A percentile compares a stretch with the other conserved stretches of the same genome.
Evolutionary conservation across 2,797 vertebrate genomes (phyloP).

Genomic region (Rhinella marina): DNA sequence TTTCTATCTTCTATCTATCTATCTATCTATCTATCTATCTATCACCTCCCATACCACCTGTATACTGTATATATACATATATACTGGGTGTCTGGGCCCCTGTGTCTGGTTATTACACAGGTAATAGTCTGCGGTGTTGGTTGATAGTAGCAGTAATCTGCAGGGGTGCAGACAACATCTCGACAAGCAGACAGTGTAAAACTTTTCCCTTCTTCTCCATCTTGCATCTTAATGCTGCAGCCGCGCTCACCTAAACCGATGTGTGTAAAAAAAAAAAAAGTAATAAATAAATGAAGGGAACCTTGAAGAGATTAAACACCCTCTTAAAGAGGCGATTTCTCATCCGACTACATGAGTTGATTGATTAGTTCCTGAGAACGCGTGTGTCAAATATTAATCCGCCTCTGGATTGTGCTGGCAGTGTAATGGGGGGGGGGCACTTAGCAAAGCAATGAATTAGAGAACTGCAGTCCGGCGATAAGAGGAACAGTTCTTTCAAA

Average conservation of each 20-base stretch:
- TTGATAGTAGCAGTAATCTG: conserved; percentile 19
- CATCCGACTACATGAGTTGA: conserved; percentile 88
- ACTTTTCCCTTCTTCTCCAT: conserved; percentile 63
- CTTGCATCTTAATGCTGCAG: conserved; percentile 62
- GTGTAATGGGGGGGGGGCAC: conserved; percentile 79
- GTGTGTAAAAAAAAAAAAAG: conserved; percentile 73
- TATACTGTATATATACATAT: no score
- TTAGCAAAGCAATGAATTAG: conserved; percentile 91
- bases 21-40: neutral
- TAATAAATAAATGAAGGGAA: conserved; percentile 68
- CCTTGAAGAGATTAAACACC: conserved; percentile 87
- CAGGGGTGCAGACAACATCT: neutral
- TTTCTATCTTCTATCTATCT: neutral
- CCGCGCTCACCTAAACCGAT: conserved; percentile 69
- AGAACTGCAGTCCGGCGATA: conserved; percentile 94
- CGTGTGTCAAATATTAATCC: conserved; percentile 96
- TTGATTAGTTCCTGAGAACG: conserved; percentile 97
- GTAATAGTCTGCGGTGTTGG: neutral
- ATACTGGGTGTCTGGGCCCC: no score
- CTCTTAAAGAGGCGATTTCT: conserved; percentile 86
- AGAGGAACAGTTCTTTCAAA: conserved; percentile 84
- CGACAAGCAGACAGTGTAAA: conserved; percentile 47
- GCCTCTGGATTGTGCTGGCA: conserved; percentile 90
- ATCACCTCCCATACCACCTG: neutral
- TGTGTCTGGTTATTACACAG: neutral